Evolutionary conservation across 2,888 invertebrate species (phyloP).

Genomic region (Oligia fasciuncula): DNA sequence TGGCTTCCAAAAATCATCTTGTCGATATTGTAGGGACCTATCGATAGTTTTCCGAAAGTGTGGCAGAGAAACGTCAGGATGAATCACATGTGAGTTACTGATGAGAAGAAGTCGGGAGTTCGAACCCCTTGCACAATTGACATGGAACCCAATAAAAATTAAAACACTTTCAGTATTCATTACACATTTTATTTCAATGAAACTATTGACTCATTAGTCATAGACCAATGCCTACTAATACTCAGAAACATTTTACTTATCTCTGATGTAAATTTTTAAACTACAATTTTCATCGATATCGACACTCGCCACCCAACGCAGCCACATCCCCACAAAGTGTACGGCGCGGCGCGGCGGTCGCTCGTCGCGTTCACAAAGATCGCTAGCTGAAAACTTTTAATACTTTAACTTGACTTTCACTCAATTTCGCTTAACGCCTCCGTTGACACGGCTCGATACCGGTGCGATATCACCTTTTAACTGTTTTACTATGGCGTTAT

Average conservation of each 20-base stretch:
- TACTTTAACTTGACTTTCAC: constrained; percentile 90
- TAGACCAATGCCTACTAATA: neutral
- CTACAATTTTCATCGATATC: constrained; percentile 49
- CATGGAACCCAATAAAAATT: neutral
- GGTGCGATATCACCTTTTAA: constrained; percentile 80
- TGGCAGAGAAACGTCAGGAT: neutral
- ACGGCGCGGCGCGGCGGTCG: constrained; percentile 71
- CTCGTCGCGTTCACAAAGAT: constrained; percentile 81
- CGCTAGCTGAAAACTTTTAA: constrained; percentile 89
- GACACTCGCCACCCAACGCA: constrained; percentile 25
- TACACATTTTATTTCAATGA: no score
- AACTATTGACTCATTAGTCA: neutral
- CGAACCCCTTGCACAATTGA: neutral
- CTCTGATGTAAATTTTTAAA: neutral
- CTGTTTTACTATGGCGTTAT: constrained; percentile 75
- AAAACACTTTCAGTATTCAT: neutral
- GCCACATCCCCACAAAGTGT: constrained; percentile 63
- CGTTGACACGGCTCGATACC: constrained; percentile 85
- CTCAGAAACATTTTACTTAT: neutral
- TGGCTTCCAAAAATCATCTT: constrained; percentile 52
- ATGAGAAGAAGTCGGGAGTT: neutral
- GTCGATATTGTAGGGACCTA: constrained; percentile 39
- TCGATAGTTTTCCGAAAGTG: constrained; percentile 15
- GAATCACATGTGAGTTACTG: neutral
- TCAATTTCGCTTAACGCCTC: constrained; percentile 88